A percentile compares a stretch with the other conserved stretches of the same genome.
phyloP scores from a whole-genome alignment of 2,888 invertebrate species.

The Erebia ligea region DNA sequence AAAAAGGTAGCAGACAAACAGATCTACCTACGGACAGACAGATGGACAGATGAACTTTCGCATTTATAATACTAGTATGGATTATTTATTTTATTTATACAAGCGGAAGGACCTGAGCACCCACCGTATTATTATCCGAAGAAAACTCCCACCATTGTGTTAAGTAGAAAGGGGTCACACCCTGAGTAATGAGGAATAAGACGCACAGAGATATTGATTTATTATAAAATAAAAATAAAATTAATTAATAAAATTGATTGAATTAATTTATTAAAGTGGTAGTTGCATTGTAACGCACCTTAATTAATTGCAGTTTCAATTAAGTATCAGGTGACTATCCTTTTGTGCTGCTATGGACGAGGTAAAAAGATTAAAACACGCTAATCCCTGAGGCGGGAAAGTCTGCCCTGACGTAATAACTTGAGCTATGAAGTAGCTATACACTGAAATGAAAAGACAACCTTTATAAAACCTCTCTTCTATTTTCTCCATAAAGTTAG shows the following conservation, averaged over 20 bases:
- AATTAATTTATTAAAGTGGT: not conserved
- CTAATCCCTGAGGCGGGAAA: conserved; percentile 36
- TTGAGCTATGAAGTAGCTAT: conserved; percentile 17
- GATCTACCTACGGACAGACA: too few species aligned
- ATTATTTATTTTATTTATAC: too few species aligned
- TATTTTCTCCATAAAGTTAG: not conserved
- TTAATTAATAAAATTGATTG: not conserved
- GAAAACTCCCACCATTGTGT: too few species aligned
- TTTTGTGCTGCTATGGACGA: conserved; percentile 25
- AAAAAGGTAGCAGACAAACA: too few species aligned
- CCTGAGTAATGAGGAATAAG: too few species aligned
- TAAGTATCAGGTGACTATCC: conserved; percentile 38
- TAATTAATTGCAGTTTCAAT: conserved; percentile 21
- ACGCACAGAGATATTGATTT: too few species aligned
- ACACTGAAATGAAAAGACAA: conserved; percentile 18
- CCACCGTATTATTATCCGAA: too few species aligned
- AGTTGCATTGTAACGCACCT: conserved; percentile 7
- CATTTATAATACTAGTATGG: too few species aligned
- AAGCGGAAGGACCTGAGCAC: too few species aligned
- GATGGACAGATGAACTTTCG: too few species aligned
- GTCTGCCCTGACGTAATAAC: conserved; percentile 18
- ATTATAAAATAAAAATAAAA: too few species aligned
- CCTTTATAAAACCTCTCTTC: conserved; percentile 10
- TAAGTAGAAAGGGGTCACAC: too few species aligned
- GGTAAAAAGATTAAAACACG: conserved; percentile 37